Evolutionary conservation across 1,140 invertebrate species (phyloP).

Genomic region (Helicoverpa armigera): DNA sequence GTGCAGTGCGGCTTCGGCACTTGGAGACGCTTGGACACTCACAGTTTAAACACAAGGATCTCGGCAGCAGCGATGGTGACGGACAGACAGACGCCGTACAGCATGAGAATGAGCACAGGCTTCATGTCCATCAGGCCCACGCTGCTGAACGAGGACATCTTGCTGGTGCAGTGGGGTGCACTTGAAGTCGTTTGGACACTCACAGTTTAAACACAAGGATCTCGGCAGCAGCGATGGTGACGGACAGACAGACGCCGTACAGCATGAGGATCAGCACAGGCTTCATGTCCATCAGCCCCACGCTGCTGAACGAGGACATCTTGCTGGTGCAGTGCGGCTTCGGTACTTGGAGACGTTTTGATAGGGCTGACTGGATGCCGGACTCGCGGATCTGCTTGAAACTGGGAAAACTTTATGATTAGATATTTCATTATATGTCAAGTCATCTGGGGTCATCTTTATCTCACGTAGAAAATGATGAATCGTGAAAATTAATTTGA

Average conservation of each 20-base stretch:
- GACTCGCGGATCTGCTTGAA: constrained; percentile 76
- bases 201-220: constrained; percentile 45
- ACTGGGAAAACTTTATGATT: no score
- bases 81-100: no score
- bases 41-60: constrained; percentile 46
- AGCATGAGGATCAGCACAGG: constrained; percentile 72
- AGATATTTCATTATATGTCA: no score
- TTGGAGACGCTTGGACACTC: background rate
- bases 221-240: constrained; percentile 53
- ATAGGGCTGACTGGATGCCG: constrained; percentile 67
- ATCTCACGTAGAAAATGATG: no score
- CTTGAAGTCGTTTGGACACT: background rate
- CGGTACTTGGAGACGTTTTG: constrained; percentile 61
- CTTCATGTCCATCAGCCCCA: constrained; percentile 67
- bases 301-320: constrained; percentile 72
- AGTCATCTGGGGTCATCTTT: no score
- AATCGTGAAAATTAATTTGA: no score
- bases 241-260: constrained; percentile 64
- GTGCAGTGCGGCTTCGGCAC: no score
- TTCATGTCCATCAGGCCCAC: constrained; percentile 69
- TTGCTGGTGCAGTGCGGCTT: constrained; percentile 69
- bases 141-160: constrained; percentile 71
- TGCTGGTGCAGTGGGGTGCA: constrained; percentile 22
- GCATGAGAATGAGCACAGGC: constrained; percentile 68
- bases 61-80: constrained; percentile 11